Evolutionary conservation across 1,140 invertebrate species (phyloP), one percentile per base, ranked within the genome.

Genomic region (Leptinotarsa defecta): DNA sequence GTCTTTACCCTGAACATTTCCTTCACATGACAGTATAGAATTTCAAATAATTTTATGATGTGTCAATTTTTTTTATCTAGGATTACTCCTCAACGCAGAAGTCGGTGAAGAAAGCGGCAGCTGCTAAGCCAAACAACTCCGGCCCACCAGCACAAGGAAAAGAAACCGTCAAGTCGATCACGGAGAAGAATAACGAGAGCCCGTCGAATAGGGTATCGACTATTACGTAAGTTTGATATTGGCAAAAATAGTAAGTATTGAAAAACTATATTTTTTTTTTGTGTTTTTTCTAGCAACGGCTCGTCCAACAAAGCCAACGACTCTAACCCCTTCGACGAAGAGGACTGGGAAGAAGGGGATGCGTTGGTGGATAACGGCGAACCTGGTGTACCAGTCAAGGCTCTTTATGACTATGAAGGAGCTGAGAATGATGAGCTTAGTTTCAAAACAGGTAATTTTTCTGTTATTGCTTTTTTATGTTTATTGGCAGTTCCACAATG

Each of bases 401-500:
- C 97, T 34, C 88, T 99, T 3, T 99, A 99, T 85, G 96, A 98
- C 87, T 99, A 99, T 85, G 94, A 95, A 80, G 96, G 96, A 77
- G 95, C 96, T 2, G 98, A 99, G 90, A 94, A 93, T 79, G 98
- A 99, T 87, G 98, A 99, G 87, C 90, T 99, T 17, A 95, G 92
- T 86, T 98, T 99, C 86, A 94, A 96, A 88, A 94, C 95, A 91
- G 98, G 97, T 97, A 86, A 67, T 17, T 71, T 48, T 57, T 57
- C 6, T 8, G 1, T 43, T 11, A 11, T 43, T 11, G 8, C 34
- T 8, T 11, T 43, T 43, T 34, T 34, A 6, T 34, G 34, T 34
- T 11, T 0, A 34, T 34, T 43, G 8, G 8, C 34, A 43, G 34
- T 43, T 8, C 8, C 34, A 11, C 8, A 43, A 43, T 43, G 34